Percentiles rank a stretch among this genome's conserved stretches.
Conservation (phyloP, 2,888 invertebrate genomes). For the Lamellibrachia columna region DNA sequence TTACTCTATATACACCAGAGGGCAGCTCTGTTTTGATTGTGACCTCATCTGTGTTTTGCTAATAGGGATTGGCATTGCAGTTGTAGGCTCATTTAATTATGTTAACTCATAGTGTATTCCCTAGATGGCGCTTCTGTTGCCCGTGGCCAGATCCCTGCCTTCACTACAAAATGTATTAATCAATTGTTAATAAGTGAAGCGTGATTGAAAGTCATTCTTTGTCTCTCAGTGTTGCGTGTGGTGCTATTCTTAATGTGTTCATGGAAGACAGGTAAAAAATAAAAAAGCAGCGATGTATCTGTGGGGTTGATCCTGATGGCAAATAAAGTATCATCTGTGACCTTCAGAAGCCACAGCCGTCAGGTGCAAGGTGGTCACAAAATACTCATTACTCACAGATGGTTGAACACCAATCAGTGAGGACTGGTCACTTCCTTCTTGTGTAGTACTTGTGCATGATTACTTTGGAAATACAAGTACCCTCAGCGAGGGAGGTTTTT, state of each 20-base stretch:
- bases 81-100: not conserved
- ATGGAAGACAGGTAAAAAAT: not conserved
- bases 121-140: not conserved
- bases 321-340: not conserved
- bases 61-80: not conserved
- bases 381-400: not conserved
- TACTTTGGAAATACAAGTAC: conserved; percentile 6
- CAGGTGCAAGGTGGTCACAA: not conserved
- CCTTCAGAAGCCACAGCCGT: not conserved
- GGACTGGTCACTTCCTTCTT: not conserved
- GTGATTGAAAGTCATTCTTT: not conserved
- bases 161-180: not conserved
- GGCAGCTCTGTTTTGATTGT: conserved; percentile 12
- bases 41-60: not conserved
- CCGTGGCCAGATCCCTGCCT: not conserved
- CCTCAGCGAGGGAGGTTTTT: not conserved
- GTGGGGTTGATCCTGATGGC: not conserved
- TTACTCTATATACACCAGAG: not conserved
- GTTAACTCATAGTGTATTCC: not conserved
- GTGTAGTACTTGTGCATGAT: not conserved
- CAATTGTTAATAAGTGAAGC: not conserved
- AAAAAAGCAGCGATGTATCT: not conserved
- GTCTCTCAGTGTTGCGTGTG: not conserved
- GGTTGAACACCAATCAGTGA: not conserved
- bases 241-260: not conserved